Evolutionary conservation across 2,797 vertebrate species (phyloP), one percentile per base, ranked within the genome.

Genomic region (Sandelia bainsii): DNA sequence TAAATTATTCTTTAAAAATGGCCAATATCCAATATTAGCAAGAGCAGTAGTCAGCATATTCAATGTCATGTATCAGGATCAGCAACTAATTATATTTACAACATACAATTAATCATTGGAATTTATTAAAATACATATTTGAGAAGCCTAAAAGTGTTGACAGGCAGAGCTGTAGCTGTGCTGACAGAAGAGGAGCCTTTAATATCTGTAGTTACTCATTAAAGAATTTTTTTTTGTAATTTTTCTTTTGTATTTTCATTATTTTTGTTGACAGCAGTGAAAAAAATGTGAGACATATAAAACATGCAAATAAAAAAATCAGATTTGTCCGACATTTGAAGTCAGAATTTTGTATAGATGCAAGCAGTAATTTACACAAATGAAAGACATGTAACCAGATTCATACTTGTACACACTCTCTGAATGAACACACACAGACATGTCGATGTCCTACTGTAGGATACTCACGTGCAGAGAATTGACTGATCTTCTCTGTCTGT

Each of bases 401-500:
- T 46, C 16, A 42, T 1, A 62, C 16, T 12, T 20, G 22, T 40
- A 71, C 50, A 54, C 27, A 63, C 49, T 63, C 50, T 66, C 52
- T 51, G 64, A 25, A 65, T 8, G 19, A 58, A 53, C 12, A 70
- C 69, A 78, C 23, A 82, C 14, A 77, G 25, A 86, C 70, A 80
- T 11, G 59, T 13, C 23, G 34, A 23, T 1, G 5, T 56, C 20
- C 23, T 60, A 16, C 5, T 58, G 25, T 1, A 44, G 49, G 53
- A 16, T 86, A 97, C 97, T 97, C 87, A 98, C 97, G 97, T 98
- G 97, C 97, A 98, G 54, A 98, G 95, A 82, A 98, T 98, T 20
- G 97, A 90, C 77, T 98, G 97, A 81, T 98, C 97, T 90, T 97
- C 96, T 77, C 96, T 92, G 91, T 97, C 96, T 97, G 93, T 69